Evolutionary conservation across 2,888 invertebrate genomes (phyloP).

Genomic region (Spisula solida): DNA sequence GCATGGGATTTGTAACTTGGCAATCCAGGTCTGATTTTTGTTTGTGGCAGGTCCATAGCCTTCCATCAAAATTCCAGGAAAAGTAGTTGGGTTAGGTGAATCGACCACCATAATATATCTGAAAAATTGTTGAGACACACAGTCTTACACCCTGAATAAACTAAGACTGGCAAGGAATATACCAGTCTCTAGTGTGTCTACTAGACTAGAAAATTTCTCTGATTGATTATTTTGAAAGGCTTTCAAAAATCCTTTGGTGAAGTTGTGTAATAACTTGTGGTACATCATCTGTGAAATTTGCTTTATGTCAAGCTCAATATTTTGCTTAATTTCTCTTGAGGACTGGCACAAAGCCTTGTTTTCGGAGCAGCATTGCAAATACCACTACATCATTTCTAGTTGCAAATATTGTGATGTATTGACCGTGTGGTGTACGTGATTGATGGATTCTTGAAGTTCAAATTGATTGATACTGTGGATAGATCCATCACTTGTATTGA

Average conservation of each 20-base stretch:
- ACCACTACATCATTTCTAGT: not conserved
- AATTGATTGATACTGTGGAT: not conserved
- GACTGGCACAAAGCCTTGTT: not conserved
- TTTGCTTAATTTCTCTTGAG: constrained; percentile 5
- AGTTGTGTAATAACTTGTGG: not conserved
- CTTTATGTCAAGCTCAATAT: not conserved
- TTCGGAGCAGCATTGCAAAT: not conserved
- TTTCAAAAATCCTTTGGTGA: not conserved
- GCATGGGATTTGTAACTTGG: too few relatives aligned
- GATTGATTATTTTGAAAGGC: not conserved
- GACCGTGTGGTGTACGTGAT: not conserved
- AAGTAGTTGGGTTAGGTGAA: too few relatives aligned
- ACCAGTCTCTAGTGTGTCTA: not conserved
- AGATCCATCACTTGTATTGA: not conserved
- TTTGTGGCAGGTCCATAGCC: too few relatives aligned
- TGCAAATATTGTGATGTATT: not conserved
- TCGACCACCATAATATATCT: too few relatives aligned
- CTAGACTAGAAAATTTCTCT: not conserved
- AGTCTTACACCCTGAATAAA: too few relatives aligned
- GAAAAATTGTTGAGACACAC: too few relatives aligned
- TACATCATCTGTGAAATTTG: not conserved
- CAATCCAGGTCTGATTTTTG: too few relatives aligned
- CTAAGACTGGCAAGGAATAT: too few relatives aligned
- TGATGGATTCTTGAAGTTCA: constrained; percentile 3
- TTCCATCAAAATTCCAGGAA: too few relatives aligned